These are phyloP conservation scores for Sarcophaga bullata DNA, from an alignment of 1,140 invertebrate genomes.

Conservation along the genomic window DNA sequence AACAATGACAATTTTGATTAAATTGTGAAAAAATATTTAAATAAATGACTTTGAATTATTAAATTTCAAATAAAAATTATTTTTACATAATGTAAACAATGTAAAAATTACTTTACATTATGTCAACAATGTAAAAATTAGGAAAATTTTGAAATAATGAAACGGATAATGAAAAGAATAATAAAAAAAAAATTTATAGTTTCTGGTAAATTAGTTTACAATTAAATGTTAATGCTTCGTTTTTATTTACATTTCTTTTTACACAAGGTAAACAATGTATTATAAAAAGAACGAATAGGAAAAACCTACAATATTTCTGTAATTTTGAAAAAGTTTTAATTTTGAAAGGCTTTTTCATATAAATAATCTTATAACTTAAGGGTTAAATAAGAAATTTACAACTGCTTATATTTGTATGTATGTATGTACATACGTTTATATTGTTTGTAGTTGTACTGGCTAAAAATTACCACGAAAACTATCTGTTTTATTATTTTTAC, in stretches of 20 bases:
- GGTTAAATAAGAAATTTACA: too few species aligned
- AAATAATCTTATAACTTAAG: too few species aligned
- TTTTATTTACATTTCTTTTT: neutral
- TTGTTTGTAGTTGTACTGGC: neutral
- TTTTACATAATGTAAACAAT: neutral
- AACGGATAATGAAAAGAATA: too few species aligned
- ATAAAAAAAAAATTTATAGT: too few species aligned
- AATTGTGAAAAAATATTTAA: neutral
- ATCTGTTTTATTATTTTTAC: slow-evolving; percentile 58
- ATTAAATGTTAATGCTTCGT: too few species aligned
- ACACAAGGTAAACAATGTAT: neutral
- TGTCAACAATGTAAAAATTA: too few species aligned
- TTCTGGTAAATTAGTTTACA: neutral
- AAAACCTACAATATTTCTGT: too few species aligned
- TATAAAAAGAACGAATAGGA: neutral
- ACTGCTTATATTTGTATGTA: neutral
- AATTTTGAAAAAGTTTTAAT: too few species aligned
- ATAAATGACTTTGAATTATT: neutral
- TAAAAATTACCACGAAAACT: slow-evolving; percentile 44
- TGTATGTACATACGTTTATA: neutral
- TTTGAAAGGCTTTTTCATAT: too few species aligned
- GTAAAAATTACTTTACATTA: neutral
- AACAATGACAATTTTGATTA: neutral
- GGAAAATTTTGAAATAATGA: too few species aligned
- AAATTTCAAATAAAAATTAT: neutral